Evolutionary conservation across 2,888 invertebrate genomes (phyloP), one percentile per base, ranked within the genome.

Genomic region (Apodemia duryi): DNA sequence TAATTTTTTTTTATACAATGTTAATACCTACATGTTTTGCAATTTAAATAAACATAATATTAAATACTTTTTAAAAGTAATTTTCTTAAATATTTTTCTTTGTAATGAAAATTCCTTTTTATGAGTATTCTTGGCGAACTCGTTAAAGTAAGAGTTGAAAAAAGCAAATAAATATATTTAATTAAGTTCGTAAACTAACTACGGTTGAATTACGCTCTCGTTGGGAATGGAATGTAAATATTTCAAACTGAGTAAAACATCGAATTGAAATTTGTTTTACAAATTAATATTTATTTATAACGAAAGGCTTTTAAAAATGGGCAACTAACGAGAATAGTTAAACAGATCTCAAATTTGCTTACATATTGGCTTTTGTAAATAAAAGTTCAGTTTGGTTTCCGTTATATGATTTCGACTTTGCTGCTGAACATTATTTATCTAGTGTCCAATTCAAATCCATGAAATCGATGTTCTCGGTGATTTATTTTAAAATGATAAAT

Each of bases 251-350:
- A 32, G 13, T 28, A 57, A 57, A 57, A 57, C 57, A 57, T 29
- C 29, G 73, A 74, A 79, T 78, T 78, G 72, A 75, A 82, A 77
- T 78, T 77, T 77, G 78, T 11, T 46, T 13, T 46, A 46, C 11
- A 46, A 46, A 46, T 46, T 46, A 46, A 46, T 46, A 46, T 46
- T 46, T 13, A 46, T 46, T 46, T 43, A 81, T 84, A 87, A 87
- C 80, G 82, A 84, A 85, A 86, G 88, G 84, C 81, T 87, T 83
- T 79, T 78, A 87, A 87, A 91, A 91, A 91, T 90, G 90, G 89
- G 89, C 90, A 90, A 89, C 89, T 91, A 91, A 91, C 90, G 89
- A 89, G 91, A 90, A 90, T 88, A 90, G 91, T 90, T 88, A 87
- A 89, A 87, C 81, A 84, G 85, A 86, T 84, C 85, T 83, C 85